Evolutionary conservation across 1,140 invertebrate species (phyloP).

Genomic region (Stegodyphus mimosarum): DNA sequence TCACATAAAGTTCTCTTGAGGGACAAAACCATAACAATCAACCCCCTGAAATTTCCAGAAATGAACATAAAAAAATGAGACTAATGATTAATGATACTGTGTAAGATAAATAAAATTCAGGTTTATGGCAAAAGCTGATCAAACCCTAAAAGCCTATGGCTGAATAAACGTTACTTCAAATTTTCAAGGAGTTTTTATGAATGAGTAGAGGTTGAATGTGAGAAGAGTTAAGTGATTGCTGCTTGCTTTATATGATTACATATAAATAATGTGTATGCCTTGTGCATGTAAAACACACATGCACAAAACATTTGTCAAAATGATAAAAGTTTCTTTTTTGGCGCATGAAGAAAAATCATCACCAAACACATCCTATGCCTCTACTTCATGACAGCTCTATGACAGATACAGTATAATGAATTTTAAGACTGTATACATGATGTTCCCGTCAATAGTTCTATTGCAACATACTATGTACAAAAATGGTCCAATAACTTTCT

Average conservation of each 20-base stretch:
- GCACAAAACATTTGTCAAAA: conserved; percentile 44
- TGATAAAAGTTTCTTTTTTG: conserved; percentile 33
- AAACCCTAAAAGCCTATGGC: conserved; percentile 41
- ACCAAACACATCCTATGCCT: conserved; percentile 29
- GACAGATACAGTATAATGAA: conserved; percentile 49
- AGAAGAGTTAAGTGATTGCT: conserved; percentile 55
- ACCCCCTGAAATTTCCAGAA: conserved; percentile 57
- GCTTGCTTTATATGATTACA: conserved; percentile 47
- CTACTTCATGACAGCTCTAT: conserved; percentile 51
- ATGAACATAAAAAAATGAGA: conserved; percentile 49
- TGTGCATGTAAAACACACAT: conserved; percentile 35
- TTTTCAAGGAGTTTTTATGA: conserved; percentile 52
- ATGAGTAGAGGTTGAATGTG: conserved; percentile 23
- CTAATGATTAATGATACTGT: conserved; percentile 28
- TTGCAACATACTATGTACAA: conserved; percentile 52
- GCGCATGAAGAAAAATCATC: conserved; percentile 52
- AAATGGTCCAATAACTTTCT: conserved; percentile 36
- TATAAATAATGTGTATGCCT: conserved; percentile 53
- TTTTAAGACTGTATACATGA: conserved; percentile 27
- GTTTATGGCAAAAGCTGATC: conserved; percentile 9
- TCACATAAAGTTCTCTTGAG: conserved; percentile 36
- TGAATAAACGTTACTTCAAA: conserved; percentile 54
- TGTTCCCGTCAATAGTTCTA: conserved; percentile 47
- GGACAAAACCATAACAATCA: conserved; percentile 28
- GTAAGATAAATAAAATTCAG: conserved; percentile 43